Percentiles rank a stretch among this genome's conserved stretches.
Conservation (phyloP, 2,113 vertebrate genomes). For the Okapia johnstoni region DNA sequence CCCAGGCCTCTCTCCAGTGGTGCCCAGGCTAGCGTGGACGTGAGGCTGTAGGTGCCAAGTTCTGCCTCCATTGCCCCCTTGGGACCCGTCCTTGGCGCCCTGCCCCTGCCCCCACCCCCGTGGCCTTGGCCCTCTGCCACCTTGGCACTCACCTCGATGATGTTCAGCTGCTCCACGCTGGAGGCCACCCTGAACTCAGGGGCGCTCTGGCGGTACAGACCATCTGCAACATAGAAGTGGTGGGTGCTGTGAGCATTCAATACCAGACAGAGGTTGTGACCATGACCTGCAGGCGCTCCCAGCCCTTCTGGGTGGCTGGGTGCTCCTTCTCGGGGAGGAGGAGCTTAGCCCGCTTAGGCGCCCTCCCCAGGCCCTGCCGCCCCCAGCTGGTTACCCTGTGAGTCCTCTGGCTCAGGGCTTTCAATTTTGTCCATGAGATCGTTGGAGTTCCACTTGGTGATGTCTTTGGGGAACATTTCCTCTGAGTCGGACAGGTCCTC, state of each 20-base stretch:
- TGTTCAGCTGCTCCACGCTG: slow-evolving; percentile 69
- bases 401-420: slow-evolving; percentile 85
- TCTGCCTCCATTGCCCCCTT: not conserved
- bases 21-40: not conserved
- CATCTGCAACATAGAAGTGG: slow-evolving; percentile 21
- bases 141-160: slow-evolving; percentile 52
- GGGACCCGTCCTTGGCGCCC: fast-evolving
- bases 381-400: slow-evolving; percentile 11
- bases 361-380: not conserved
- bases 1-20: not conserved
- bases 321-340: not conserved
- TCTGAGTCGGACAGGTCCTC: slow-evolving; percentile 93
- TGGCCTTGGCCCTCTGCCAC: not conserved
- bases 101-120: fast-evolving
- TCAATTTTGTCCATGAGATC: slow-evolving; percentile 97
- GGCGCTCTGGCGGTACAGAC: not conserved
- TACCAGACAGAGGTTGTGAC: not conserved
- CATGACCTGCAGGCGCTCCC: not conserved
- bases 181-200: slow-evolving; percentile 60
- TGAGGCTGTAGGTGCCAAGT: not conserved
- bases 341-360: fast-evolving
- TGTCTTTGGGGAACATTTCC: slow-evolving; percentile 92
- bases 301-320: not conserved
- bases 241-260: not conserved
- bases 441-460: slow-evolving; percentile 95